Evolutionary conservation across 2,888 invertebrate genomes (phyloP).

Genomic region (Tachina fera): DNA sequence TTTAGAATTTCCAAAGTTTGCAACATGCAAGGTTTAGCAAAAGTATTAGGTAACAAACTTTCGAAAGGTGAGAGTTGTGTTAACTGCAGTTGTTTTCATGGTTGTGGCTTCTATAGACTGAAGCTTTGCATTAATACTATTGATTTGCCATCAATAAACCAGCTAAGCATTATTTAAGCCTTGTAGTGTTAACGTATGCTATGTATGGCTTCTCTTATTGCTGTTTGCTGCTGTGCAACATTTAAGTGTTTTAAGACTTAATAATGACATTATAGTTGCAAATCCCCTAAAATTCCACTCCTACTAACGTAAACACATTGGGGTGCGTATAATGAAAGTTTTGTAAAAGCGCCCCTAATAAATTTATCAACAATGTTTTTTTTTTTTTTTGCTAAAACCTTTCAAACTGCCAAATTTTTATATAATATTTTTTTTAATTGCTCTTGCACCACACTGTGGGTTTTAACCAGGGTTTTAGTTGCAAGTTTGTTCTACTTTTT

Average conservation of each 20-base stretch:
- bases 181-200: slow-evolving; percentile 8
- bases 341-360: not conserved
- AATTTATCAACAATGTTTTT: not conserved
- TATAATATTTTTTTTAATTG: not conserved
- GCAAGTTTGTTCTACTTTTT: not conserved
- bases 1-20: not conserved
- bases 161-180: slow-evolving; percentile 50
- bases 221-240: not conserved
- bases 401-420: not conserved
- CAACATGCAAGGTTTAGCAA: slow-evolving; percentile 18
- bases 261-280: not conserved
- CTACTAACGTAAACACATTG: not conserved
- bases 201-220: not conserved
- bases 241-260: not conserved
- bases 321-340: not conserved
- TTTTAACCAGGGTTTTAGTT: not conserved
- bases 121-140: slow-evolving; percentile 41
- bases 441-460: slow-evolving; percentile 10
- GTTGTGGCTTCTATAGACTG: slow-evolving; percentile 22
- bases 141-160: slow-evolving; percentile 49
- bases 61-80: not conserved
- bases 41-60: not conserved
- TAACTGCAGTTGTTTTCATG: slow-evolving; percentile 10
- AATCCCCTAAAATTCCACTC: not conserved
- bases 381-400: not conserved